Base-by-base conservation (phyloP, 2,113 vertebrate species). In the Tinamus guttatus region DNA sequence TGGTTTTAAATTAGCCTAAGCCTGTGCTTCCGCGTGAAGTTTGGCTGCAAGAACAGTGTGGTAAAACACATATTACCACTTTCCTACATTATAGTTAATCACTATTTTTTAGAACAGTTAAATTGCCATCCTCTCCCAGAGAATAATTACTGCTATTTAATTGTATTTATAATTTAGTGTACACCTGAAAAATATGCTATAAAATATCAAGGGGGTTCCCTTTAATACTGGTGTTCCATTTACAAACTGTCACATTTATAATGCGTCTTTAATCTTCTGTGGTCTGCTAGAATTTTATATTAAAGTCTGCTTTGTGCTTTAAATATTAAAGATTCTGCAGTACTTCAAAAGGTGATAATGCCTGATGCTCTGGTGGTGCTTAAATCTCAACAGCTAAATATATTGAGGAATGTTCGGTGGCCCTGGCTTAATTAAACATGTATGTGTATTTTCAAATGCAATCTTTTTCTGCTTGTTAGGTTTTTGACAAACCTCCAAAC, bases 401-500 rank as follows among this genome's bases (percentile, higher is more conserved):
- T 98, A 98, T 95, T 96, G 98, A 98, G 97, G 98, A 97, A 97
- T 97, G 97, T 98, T 98, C 97, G 94, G 98, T 98, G 98, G 98
- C 98, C 98, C 98, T 97, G 97, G 97, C 97, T 98, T 99, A 99
- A 99, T 99, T 99, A 99, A 99, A 99, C 98, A 99, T 99, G 99
- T 98, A 99, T 99, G 98, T 98, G 97, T 98, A 97, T 98, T 98
- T 98, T 98, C 98, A 98, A 97, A 98, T 98, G 97, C 97, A 98
- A 98, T 99, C 98, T 98, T 98, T 98, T 99, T 99, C 98, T 98
- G 97, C 98, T 98, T 98, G 98, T 98, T 98, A 98, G 98, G 97
- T 98, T 98, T 99, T 98, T 99, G 99, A 99, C 99, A 99, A 98
- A 98, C 98, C 97, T 99, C 99, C 98, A 99, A 99, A 99, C 98